Conservation (phyloP, 2,888 invertebrate species). For the Phlogophora meticulosa region DNA sequence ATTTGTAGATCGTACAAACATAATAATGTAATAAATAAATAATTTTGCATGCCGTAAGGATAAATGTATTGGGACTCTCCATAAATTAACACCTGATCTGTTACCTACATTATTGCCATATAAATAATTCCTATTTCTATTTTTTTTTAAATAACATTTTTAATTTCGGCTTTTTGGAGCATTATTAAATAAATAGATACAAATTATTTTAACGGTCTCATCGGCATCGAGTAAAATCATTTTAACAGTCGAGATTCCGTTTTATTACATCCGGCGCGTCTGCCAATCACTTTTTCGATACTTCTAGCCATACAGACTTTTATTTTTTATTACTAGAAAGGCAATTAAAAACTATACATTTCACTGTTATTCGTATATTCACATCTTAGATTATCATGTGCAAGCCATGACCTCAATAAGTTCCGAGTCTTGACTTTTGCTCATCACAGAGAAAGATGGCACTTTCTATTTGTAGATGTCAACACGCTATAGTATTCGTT, state of each 20-base stretch:
- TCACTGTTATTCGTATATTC: slow-evolving; percentile 8
- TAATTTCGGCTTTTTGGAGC: too few species aligned
- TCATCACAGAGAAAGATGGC: slow-evolving; percentile 24
- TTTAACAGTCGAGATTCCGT: neutral
- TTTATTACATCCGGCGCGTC: too few species aligned
- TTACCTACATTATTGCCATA: too few species aligned
- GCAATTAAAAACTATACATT: slow-evolving; percentile 2
- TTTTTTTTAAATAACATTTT: too few species aligned
- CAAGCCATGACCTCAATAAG: slow-evolving; percentile 46
- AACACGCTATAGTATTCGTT: slow-evolving; percentile 18
- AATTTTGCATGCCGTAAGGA: too few species aligned
- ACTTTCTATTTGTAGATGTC: slow-evolving; percentile 60
- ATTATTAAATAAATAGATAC: neutral
- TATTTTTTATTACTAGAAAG: neutral
- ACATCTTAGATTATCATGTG: slow-evolving; percentile 13
- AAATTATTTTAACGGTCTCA: neutral
- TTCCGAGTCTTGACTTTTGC: slow-evolving; percentile 17
- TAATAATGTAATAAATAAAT: too few species aligned
- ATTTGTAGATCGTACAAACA: too few species aligned
- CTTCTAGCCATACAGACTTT: neutral
- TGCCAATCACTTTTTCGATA: too few species aligned
- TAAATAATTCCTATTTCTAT: too few species aligned
- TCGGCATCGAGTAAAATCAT: neutral
- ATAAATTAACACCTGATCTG: too few species aligned
- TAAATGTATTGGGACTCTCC: too few species aligned